phyloP scores from a whole-genome alignment of 2,888 invertebrate genomes.

The Augochlorella aurata region DNA sequence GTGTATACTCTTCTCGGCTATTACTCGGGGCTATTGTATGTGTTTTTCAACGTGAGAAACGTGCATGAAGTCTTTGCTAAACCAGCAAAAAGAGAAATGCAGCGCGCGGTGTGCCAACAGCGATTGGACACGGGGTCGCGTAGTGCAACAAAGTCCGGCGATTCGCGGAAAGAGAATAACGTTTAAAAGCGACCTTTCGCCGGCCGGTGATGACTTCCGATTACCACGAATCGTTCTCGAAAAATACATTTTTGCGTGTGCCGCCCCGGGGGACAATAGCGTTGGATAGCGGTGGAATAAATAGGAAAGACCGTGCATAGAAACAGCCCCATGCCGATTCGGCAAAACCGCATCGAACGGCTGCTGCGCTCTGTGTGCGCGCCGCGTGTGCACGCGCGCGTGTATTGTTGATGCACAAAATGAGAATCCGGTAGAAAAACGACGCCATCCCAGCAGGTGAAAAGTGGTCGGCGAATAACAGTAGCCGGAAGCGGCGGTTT shows the following conservation, averaged over 20 bases:
- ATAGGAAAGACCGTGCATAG: constrained; percentile 37
- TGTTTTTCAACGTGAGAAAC: too few species aligned
- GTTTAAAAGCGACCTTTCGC: constrained; percentile 48
- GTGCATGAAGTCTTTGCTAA: too few species aligned
- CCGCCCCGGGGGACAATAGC: constrained; percentile 37
- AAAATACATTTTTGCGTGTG: constrained; percentile 56
- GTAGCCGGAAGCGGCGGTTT: constrained; percentile 22
- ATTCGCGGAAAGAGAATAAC: constrained; percentile 37
- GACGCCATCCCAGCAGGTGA: constrained; percentile 40
- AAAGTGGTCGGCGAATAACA: constrained; percentile 39
- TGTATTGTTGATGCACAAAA: constrained; percentile 50
- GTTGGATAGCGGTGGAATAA: constrained; percentile 33
- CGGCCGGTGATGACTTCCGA: constrained; percentile 51
- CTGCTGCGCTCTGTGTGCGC: neutral
- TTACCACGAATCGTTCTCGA: constrained; percentile 55
- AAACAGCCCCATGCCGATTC: constrained; percentile 42
- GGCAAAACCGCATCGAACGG: constrained; percentile 44
- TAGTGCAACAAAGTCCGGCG: constrained; percentile 17
- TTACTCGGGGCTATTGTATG: too few species aligned
- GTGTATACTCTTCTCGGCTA: too few species aligned
- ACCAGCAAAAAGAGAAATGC: too few species aligned
- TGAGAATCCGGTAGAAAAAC: constrained; percentile 57
- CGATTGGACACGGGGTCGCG: neutral
- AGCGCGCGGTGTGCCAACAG: neutral
- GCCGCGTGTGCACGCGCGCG: neutral